These are phyloP conservation scores for Amiota communis DNA, from an alignment of 2,888 invertebrate genomes.

Conservation along the genomic window DNA sequence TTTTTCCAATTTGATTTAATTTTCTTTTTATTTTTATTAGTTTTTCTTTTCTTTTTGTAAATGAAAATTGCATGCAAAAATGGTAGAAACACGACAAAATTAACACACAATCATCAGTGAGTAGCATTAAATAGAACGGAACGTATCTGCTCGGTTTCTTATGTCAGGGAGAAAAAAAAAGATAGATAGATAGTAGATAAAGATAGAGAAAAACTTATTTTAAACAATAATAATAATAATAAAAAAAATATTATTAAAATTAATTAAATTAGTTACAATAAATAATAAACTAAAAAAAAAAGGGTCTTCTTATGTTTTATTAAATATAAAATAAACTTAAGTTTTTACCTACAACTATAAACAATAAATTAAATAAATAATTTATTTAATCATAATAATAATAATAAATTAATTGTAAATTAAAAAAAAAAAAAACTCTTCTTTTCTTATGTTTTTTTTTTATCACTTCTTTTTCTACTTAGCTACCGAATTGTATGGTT, in stretches of 20 bases:
- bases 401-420: slow-evolving; percentile 8
- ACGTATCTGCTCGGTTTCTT: too few species aligned
- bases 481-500: slow-evolving; percentile 55
- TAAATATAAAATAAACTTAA: slow-evolving; percentile 12
- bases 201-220: not conserved
- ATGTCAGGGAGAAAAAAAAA: too few species aligned
- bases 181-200: too few species aligned
- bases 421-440: not conserved
- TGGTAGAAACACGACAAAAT: too few species aligned
- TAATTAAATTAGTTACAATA: too few species aligned
- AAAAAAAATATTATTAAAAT: not conserved
- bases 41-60: too few species aligned
- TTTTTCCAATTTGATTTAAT: too few species aligned
- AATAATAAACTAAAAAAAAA: too few species aligned
- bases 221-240: not conserved
- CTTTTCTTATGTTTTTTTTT: not conserved
- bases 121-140: too few species aligned
- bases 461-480: slow-evolving; percentile 34
- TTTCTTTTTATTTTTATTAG: too few species aligned
- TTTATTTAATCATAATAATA: slow-evolving; percentile 1
- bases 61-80: too few species aligned
- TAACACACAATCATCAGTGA: too few species aligned
- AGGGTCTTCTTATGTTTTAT: not conserved
- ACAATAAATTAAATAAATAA: slow-evolving; percentile 3
- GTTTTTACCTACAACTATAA: slow-evolving; percentile 24